Base-by-base conservation (phyloP, 2,113 vertebrate species). In the Hydrolagus affinis region DNA sequence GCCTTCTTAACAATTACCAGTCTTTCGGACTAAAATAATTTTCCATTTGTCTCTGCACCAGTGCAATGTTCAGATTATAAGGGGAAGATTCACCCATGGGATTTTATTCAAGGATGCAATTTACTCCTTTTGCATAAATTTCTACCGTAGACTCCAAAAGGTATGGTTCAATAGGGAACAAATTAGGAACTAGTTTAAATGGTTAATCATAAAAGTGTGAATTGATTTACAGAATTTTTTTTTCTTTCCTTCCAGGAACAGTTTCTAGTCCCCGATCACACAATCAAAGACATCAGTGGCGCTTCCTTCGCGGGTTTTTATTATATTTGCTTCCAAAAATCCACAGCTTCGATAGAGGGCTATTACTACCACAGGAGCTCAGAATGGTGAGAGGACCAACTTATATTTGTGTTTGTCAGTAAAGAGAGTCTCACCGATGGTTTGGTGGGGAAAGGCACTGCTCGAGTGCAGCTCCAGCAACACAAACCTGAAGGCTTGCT, bases 291-390 rank as follows among this genome's bases (percentile, higher is more conserved):
- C 91, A 98, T 99, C 91, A 99, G 97, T 0, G 97, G 97, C 17
- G 97, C 97, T 90, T 99, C 97, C 89, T 99, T 99, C 87, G 97
- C 97, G 57, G 97, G 97, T 83, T 99, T 99, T 93, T 99, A 99
- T 92, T 99, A 99, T 93, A 99, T 98, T 93, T 99, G 97, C 91
- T 99, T 98, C 93, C 97, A 99, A 94, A 99, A 98, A 90, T 99
- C 97, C 71, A 96, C 97, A 68, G 96, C 97, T 73, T 97, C 96
- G 89, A 98, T 99, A 87, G 97, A 99, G 92, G 97, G 97, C 44
- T 99, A 97, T 92, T 99, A 99, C 91, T 99, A 98, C 90, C 97
- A 99, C 90, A 92, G 97, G 89, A 99, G 97, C 91, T 99, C 97
- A 86, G 97, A 99, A 95, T 98, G 97, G 97, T 99, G 93, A 88